These are phyloP conservation scores for Calliopsis andreniformis DNA, from an alignment of 1,140 invertebrate species.

Conservation along the genomic window DNA sequence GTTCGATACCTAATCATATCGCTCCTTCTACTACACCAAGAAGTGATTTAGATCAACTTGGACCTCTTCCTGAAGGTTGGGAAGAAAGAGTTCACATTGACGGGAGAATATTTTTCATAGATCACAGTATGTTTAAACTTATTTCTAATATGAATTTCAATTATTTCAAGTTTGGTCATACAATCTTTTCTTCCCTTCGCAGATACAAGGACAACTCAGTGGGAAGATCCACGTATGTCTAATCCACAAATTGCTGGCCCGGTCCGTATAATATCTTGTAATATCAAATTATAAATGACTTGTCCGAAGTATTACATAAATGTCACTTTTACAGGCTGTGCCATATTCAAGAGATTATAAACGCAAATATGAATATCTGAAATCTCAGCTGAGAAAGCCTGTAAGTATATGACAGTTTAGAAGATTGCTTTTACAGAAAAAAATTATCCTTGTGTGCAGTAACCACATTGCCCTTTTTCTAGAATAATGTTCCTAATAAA, in stretches of 20 bases:
- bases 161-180: slow-evolving; percentile 1
- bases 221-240: slow-evolving; percentile 98
- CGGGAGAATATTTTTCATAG: slow-evolving; percentile 98
- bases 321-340: slow-evolving; percentile 85
- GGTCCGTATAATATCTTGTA: slow-evolving; percentile 79
- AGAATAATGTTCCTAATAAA: slow-evolving; percentile 98
- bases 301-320: not conserved
- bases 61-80: slow-evolving; percentile 97
- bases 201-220: slow-evolving; percentile 98
- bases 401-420: slow-evolving; percentile 83
- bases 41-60: slow-evolving; percentile 90
- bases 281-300: not conserved
- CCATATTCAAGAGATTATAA: slow-evolving; percentile 99
- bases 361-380: slow-evolving; percentile 99
- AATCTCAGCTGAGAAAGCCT: slow-evolving; percentile 96
- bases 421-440: not conserved
- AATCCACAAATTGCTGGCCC: slow-evolving; percentile 98
- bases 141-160: not conserved
- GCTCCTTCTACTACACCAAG: slow-evolving; percentile 78
- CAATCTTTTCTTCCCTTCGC: slow-evolving; percentile 62
- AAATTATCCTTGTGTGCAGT: slow-evolving; percentile 37
- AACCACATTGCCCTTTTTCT: slow-evolving; percentile 69
- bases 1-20: slow-evolving; percentile 89
- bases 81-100: slow-evolving; percentile 97
- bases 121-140: slow-evolving; percentile 91